A percentile compares a stretch with the other conserved stretches of the same genome.
phyloP scores from a whole-genome alignment of 2,113 vertebrate genomes.

The Gymnobelideus leadbeateri region DNA sequence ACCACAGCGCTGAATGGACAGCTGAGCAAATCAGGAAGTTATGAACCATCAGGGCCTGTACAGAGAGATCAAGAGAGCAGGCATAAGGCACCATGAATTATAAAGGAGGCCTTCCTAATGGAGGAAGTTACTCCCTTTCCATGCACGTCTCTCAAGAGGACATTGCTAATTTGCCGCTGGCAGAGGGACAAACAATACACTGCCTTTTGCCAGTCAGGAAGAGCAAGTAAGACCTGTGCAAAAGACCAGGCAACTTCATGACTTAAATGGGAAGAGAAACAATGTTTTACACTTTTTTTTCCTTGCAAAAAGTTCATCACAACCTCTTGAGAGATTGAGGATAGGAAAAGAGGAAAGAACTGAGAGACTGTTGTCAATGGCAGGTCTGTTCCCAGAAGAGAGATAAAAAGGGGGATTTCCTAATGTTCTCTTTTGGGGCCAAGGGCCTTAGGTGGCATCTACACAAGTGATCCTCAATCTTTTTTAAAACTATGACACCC shows the following conservation, averaged over 20 bases:
- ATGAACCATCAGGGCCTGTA: neutral
- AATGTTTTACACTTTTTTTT: neutral
- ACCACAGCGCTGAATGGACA: neutral
- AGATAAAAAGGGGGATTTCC: neutral
- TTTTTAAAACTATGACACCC: neutral
- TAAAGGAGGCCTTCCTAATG: neutral
- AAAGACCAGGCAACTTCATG: neutral
- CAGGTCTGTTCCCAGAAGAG: accelerated
- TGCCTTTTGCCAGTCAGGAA: constrained; percentile 1
- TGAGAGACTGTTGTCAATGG: accelerated
- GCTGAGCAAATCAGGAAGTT: constrained; percentile 26
- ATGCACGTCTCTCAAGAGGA: accelerated
- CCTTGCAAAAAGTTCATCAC: accelerated
- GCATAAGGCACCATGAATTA: neutral
- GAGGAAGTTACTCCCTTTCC: constrained; percentile 60
- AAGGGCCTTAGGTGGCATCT: neutral
- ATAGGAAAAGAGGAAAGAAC: neutral
- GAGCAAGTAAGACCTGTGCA: neutral
- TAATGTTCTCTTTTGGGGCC: constrained; percentile 1
- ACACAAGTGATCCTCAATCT: neutral
- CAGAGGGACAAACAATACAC: constrained; percentile 22
- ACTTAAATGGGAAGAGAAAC: neutral
- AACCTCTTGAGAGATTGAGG: neutral
- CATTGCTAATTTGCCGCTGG: constrained; percentile 10
- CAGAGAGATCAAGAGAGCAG: neutral